phyloP scores from a whole-genome alignment of 2,113 vertebrate species.

The Hiodon tergisus region DNA sequence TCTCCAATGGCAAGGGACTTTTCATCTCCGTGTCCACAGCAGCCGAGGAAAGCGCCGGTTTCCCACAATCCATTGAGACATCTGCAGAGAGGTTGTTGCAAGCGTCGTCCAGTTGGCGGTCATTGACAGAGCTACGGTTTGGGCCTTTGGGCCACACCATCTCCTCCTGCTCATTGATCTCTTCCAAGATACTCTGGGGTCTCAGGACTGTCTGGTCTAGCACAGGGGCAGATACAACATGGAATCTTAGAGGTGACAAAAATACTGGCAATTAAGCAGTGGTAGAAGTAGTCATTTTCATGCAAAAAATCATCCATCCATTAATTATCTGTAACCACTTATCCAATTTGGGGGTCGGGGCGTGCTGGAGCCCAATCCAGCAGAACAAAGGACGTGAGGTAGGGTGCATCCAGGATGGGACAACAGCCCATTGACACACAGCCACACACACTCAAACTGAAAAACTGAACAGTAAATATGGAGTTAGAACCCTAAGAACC shows the following conservation, averaged over 20 bases:
- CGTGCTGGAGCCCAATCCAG: no score
- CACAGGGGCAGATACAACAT: not conserved
- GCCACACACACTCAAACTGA: no score
- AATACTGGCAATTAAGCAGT: no score
- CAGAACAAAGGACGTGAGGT: no score
- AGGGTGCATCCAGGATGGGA: no score
- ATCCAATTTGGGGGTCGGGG: no score
- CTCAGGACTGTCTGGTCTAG: slow-evolving; percentile 42
- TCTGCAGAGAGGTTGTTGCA: slow-evolving; percentile 47
- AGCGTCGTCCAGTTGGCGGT: slow-evolving; percentile 46
- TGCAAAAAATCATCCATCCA: not conserved
- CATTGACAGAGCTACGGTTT: slow-evolving; percentile 39
- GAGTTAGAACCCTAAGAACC: no score
- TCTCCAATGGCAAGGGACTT: slow-evolving; percentile 30
- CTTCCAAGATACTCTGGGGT: slow-evolving; percentile 67
- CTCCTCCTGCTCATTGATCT: slow-evolving; percentile 84
- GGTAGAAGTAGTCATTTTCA: no score
- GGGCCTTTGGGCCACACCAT: slow-evolving; percentile 39
- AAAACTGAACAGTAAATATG: no score
- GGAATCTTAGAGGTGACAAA: no score
- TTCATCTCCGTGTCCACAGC: slow-evolving; percentile 38
- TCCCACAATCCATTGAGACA: slow-evolving; percentile 35
- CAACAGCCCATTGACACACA: no score
- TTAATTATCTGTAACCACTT: not conserved
- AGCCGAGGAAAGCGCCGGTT: slow-evolving; percentile 28